Percentiles rank a stretch among this genome's conserved stretches.
phyloP scores from a whole-genome alignment of 1,140 invertebrate genomes.

The Drosophila chauvacae region DNA sequence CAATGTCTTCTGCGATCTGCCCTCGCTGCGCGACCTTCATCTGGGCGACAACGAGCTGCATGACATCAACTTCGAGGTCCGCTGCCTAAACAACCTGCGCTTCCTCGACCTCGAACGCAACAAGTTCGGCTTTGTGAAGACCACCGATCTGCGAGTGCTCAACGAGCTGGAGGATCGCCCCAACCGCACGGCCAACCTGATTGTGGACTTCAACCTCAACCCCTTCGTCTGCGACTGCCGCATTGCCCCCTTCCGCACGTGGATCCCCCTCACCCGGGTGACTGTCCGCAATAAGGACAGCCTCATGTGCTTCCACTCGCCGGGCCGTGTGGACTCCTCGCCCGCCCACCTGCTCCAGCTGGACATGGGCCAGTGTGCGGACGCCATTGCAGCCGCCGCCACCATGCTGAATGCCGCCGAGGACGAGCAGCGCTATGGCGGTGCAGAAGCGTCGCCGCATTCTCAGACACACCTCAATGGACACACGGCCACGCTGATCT shows the following conservation, averaged over 20 bases:
- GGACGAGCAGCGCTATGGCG: conserved; percentile 55
- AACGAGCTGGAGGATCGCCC: conserved; percentile 86
- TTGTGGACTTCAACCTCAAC: conserved; percentile 89
- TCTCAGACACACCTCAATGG: conserved; percentile 70
- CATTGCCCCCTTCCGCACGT: conserved; percentile 87
- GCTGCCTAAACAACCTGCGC: conserved; percentile 88
- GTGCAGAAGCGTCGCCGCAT: conserved; percentile 25
- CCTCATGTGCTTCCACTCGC: conserved; percentile 85
- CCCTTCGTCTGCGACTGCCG: conserved; percentile 89
- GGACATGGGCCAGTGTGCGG: conserved; percentile 81
- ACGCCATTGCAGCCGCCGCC: conserved; percentile 70
- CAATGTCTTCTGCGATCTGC: conserved; percentile 89
- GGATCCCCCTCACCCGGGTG: conserved; percentile 88
- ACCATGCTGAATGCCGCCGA: conserved; percentile 67
- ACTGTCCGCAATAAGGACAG: conserved; percentile 86
- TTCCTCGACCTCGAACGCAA: conserved; percentile 90
- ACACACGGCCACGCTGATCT: conserved; percentile 85
- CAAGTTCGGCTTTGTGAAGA: conserved; percentile 87
- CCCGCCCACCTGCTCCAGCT: conserved; percentile 82
- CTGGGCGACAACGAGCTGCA: conserved; percentile 88
- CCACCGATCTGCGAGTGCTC: conserved; percentile 86
- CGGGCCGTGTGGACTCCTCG: conserved; percentile 60
- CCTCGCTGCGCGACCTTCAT: conserved; percentile 88
- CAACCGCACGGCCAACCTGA: conserved; percentile 86
- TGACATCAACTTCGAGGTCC: conserved; percentile 88